These are phyloP conservation scores for Oncorhynchus masou DNA, from an alignment of 2,113 vertebrate species.

Conservation along the genomic window DNA sequence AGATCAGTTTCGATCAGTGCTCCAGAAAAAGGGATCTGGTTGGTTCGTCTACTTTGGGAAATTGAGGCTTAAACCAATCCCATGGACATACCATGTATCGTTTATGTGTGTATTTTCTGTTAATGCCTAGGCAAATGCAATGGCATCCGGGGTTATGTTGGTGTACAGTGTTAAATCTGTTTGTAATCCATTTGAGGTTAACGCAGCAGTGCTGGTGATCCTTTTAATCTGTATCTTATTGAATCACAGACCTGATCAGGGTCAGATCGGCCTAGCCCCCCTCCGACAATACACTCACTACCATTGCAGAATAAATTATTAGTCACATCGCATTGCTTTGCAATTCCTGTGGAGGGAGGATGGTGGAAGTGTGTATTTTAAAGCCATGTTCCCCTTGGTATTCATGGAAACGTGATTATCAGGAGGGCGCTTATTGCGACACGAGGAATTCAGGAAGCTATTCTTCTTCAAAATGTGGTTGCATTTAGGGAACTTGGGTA, in stretches of 20 bases:
- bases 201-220: neutral
- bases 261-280: neutral
- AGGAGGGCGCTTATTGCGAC: constrained; percentile 37
- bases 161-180: neutral
- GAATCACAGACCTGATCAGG: neutral
- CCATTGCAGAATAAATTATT: neutral
- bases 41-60: neutral
- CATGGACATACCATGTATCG: no score
- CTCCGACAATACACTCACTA: neutral
- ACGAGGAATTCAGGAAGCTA: constrained; percentile 49
- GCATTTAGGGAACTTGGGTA: constrained; percentile 11
- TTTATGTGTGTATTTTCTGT: neutral
- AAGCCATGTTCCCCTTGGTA: constrained; percentile 17
- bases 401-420: constrained; percentile 30
- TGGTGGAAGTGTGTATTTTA: constrained; percentile 28
- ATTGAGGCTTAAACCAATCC: no score
- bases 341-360: neutral
- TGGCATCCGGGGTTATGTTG: neutral
- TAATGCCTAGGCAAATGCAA: neutral
- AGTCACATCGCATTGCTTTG: no score
- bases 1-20: neutral
- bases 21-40: neutral
- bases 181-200: neutral
- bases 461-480: constrained; percentile 28
- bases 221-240: neutral